Base-by-base conservation (phyloP, 2,888 invertebrate genomes). In the Hirtodrosophila cameraria region DNA sequence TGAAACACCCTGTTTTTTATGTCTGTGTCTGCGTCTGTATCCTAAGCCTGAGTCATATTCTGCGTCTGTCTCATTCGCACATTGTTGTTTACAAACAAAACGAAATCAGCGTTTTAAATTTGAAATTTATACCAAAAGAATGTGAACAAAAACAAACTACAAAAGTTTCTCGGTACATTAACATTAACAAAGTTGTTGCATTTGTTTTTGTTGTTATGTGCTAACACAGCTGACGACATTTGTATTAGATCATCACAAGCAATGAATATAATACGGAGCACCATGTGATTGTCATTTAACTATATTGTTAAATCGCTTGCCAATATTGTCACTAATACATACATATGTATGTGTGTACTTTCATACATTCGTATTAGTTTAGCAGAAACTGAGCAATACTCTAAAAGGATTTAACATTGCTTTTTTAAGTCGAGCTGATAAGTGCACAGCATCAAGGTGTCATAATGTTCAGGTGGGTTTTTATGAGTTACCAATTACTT, bases 51-150 rank as follows among this genome's bases (percentile, higher is more conserved):
- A 70, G 31, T 70, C 69, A 60, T 41, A n/a, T 25, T 12, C 23
- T 12, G 13, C 18, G 13, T n/a, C 30, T 38, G 30, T 48, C 63
- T 18, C 27, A n/a, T 25, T 28, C 30, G 4, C 61, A 33, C 68
- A 68, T 54, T 59, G 75, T 74, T 79, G 83, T 82, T 79, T 82
- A 80, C 80, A 79, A 80, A 82, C 83, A 79, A 74, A 57, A n/a
- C n/a, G n/a, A n/a, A 70, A 49, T 20, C 31, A 54, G 41, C 57
- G 42, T 62, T 64, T 60, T 6, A 49, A 54, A 55, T 27, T 49
- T 9, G 12, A 23, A 35, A 55, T 35, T 20, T 27, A 2, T n/a
- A 15, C 4, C 38, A 41, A 42, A 33, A 5, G 31, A 3, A 52
- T 30, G 41, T 23, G 23, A 15, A 36, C 41, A 43, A 12, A 39